Base-by-base conservation (phyloP, 2,888 invertebrate species). In the Drosophila antonietae region DNA sequence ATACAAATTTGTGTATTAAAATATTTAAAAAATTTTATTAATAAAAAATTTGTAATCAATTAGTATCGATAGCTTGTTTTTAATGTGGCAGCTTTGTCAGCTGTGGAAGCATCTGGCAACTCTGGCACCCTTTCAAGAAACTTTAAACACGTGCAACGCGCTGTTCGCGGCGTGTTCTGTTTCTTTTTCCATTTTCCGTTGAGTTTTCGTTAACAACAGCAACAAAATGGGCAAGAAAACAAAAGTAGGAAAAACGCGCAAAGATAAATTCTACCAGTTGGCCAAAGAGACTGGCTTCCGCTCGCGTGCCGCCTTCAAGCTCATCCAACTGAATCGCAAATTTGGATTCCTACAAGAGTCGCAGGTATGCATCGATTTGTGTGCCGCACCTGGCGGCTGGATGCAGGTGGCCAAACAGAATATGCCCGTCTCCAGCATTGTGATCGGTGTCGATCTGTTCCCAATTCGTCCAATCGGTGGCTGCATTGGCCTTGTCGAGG, bases 311-410 rank as follows among this genome's bases (percentile, higher is more conserved):
- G 98, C 99, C n/a, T 99, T 99, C 93, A 99, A 99, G 92, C 95
- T 99, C 83, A 97, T 99, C 75, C 99, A 99, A 92, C 93, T 99
- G 59, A 99, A 99, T 93, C 95, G 99, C 75, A 98, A 98, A 92
- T 99, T 97, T 93, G 97, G 98, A 61, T 99, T 99, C 93, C 94
- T 99, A 8, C 98, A 99, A 94, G 97, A 96, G 91, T 97, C 99
- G 0, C 95, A 97, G 94, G 98, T 99, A 94, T 97, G 98, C 83
- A 95, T 99, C 89, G 99, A 99, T 94, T 94, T 99, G 73, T 99
- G 99, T 93, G 99, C 99, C 15, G 99, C 99, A 1, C 99, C 99
- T 1, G 99, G 99, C 90, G 99, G 99, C 83, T 99, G 99, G 99
- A 97, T 99, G 96, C 99, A 98, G 93, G 99, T 99, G 61, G 99